Base-by-base conservation (phyloP, 2,113 vertebrate species). In the Tragelaphus imberbis region DNA sequence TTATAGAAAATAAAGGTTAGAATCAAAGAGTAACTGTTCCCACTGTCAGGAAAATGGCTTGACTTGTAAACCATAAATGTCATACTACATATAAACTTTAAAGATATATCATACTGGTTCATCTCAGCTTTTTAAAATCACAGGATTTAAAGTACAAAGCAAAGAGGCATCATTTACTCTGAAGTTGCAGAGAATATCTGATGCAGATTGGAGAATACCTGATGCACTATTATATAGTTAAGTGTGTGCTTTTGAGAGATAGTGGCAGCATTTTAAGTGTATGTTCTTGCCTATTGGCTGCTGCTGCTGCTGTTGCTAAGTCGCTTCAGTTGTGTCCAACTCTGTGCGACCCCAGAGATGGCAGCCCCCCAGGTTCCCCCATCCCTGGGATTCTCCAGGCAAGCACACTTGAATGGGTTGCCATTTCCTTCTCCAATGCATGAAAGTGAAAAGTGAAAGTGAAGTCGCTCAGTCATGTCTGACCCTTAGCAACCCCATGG, bases 111-210 rank as follows among this genome's bases (percentile, higher is more conserved):
- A 44, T 56, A 84, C 28, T 65, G 17, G 25, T 59, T 92, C 14
- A 95, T 71, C 91, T 95, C 44, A 59, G 14, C 5, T 79, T 88
- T 97, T 93, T 55, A 16, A 88, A 94, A 90, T 96, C n/a, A 79
- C 11, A n/a, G 51, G 81, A 27, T 53, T 59, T 75, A 53, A 85
- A 80, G 28, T 23, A 90, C 11, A 40, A 3, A 92, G 6, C 14
- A 82, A 27, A 93, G 11, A 9, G 87, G 55, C 15, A 88, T 9
- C 11, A 25, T 79, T 86, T 75, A 65, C 63, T 90, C 14, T 75
- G 23, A 59, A 81, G 33, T 27, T 77, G 11, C 12, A 56, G 33
- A 89, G 12, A 49, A 75, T 21, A 94, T 6, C 49, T 85, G 25
- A 25, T 7, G n/a, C n/a, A 71, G 19, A 71, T 36, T 23, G 68